Evolutionary conservation across 2,113 vertebrate species (phyloP).

Genomic region (Neolamprologus caudopunctatus): DNA sequence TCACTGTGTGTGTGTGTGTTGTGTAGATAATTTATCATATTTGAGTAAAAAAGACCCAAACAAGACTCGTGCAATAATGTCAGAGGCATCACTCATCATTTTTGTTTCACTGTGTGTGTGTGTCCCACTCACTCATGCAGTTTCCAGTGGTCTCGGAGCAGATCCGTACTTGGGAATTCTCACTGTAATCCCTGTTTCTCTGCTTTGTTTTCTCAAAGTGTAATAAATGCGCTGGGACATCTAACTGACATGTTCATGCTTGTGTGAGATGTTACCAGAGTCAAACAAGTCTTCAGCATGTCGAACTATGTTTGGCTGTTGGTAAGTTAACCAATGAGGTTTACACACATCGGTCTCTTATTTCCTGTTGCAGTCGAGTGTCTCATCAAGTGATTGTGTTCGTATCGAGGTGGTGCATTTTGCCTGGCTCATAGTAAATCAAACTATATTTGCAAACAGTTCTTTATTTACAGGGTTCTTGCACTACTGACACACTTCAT

Average conservation of each 20-base stretch:
- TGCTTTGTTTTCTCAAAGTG: not conserved
- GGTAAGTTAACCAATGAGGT: not conserved
- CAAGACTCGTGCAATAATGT: not conserved
- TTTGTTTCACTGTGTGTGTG: not conserved
- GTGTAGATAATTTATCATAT: not conserved
- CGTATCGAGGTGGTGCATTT: rapidly evolving
- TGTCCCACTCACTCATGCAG: not conserved
- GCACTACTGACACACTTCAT: not conserved
- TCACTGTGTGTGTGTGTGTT: not conserved
- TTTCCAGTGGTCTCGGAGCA: rapidly evolving
- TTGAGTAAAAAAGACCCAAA: not conserved
- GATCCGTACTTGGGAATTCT: not conserved
- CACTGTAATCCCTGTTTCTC: not conserved
- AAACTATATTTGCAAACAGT: not conserved
- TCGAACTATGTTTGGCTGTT: not conserved
- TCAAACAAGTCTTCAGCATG: not conserved
- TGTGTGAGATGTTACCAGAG: not conserved
- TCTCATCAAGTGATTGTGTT: not conserved
- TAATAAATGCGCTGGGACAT: rapidly evolving
- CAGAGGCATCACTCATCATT: rapidly evolving
- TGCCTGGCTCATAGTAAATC: not conserved
- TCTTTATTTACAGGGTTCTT: slow-evolving; percentile 62
- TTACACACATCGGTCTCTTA: not conserved
- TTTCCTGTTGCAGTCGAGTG: not conserved
- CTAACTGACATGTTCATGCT: not conserved